Evolutionary conservation across 2,113 vertebrate species (phyloP), one percentile per base, ranked within the genome.

Genomic region (Colinus virginianus): DNA sequence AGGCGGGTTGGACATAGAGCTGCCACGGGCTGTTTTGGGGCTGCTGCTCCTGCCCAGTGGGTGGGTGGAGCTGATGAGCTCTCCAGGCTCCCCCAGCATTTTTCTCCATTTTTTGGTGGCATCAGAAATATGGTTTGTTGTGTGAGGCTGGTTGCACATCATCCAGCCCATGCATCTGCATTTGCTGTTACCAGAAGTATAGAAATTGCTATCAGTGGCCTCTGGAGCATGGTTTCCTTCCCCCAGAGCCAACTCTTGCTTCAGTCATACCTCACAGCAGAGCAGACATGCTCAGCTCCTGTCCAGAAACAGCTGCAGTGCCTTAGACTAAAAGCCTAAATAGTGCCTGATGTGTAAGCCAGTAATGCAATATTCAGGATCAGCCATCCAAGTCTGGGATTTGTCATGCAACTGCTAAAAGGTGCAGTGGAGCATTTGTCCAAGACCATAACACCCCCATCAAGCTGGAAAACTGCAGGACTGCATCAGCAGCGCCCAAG

Each of bases 41-140:
- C 48, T 69, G 32, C 78, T 79, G 51, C 49, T 69, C 25, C 38
- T 22, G 34, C 26, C n/a, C 3, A 38, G 40, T 7, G 61, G 45
- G 56, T 34, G 11, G 84, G 12, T n/a, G 32, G 40, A 56, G 11
- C 21, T 16, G 7, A 8, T 42, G 45, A 30, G 5, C 19, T 43
- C 46, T 7, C 0, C 62, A 21, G 30, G 21, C 49, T 74, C 25
- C 32, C 38, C 72, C 20, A 28, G 66, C 20, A 49, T 34, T 18
- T 32, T 42, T 90, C 61, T 53, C 79, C 77, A 34, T 13, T 46
- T 11, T 14, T 59, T 34, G 1, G 0, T 7, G 42, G 11, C 71
- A 70, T 20, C 6, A 55, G 25, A 25, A 25, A 3, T 13, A 46
- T 3, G 0, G 0, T 32, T 80, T 42, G 55, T 14, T 1, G 1